phyloP scores from a whole-genome alignment of 2,888 invertebrate genomes.

The Aphrophora alni region DNA sequence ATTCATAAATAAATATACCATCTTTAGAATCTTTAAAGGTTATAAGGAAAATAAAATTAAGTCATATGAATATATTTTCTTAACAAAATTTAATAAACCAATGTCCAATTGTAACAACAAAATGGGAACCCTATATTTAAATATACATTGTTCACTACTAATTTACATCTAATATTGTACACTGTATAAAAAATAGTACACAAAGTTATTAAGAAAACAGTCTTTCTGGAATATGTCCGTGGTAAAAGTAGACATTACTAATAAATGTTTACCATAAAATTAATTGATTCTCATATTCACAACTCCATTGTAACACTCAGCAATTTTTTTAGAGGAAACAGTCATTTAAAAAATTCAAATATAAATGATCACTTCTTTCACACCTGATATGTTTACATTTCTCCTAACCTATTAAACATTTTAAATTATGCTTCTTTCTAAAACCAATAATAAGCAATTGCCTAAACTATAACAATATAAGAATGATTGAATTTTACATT shows the following conservation, averaged over 20 bases:
- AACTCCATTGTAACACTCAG: neutral
- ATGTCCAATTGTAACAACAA: slow-evolving; percentile 35
- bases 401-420: neutral
- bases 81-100: slow-evolving; percentile 47
- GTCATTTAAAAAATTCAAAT: neutral
- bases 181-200: slow-evolving; percentile 31
- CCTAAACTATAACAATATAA: no score
- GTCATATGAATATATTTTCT: slow-evolving; percentile 18
- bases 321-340: neutral
- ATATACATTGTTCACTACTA: slow-evolving; percentile 39
- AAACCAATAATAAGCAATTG: no score
- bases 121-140: slow-evolving; percentile 33
- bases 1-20: no score
- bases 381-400: neutral
- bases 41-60: neutral
- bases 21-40: no score
- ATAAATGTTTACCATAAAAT: slow-evolving; percentile 15
- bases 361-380: neutral
- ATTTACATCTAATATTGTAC: slow-evolving; percentile 37
- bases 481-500: no score
- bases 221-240: slow-evolving; percentile 26
- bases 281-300: neutral
- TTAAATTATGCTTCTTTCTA: neutral
- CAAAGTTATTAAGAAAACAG: slow-evolving; percentile 29
- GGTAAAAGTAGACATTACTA: neutral